Evolutionary conservation across 2,797 vertebrate genomes (phyloP).

Genomic region (Taeniopygia guttata): DNA sequence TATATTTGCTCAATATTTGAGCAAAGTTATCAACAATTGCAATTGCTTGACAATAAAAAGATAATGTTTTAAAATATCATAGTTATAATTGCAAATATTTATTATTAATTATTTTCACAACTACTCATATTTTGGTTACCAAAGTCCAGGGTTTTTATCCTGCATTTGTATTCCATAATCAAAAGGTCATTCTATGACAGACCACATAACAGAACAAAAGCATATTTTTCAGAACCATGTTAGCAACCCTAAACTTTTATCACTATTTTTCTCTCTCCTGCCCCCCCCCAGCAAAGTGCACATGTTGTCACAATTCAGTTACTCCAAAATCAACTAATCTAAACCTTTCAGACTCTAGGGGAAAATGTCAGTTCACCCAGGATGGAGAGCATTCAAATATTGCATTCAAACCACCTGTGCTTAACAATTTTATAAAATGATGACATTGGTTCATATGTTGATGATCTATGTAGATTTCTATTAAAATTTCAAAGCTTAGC

Average conservation of each 20-base stretch:
- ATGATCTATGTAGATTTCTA: not conserved
- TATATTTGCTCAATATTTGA: not conserved
- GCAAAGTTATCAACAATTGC: not conserved
- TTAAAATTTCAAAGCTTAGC: not conserved
- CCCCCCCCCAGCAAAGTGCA: not conserved
- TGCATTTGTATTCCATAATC: not conserved
- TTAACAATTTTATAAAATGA: not conserved
- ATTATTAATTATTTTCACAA: not conserved
- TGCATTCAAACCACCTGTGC: not conserved
- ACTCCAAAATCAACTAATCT: not conserved
- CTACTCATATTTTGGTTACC: not conserved
- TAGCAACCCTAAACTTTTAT: not conserved
- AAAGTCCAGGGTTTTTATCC: not conserved
- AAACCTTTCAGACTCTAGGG: not conserved
- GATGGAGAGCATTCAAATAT: not conserved
- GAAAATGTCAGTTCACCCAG: not conserved
- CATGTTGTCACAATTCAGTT: not conserved
- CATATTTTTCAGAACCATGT: not conserved
- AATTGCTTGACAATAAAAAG: not conserved
- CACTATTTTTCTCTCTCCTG: not conserved
- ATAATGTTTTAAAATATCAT: not conserved
- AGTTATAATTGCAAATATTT: not conserved
- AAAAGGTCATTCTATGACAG: not conserved
- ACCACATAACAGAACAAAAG: not conserved
- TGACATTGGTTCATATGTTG: not conserved